Conservation (phyloP, 2,888 invertebrate genomes). For the Napeogenes sylphis region DNA sequence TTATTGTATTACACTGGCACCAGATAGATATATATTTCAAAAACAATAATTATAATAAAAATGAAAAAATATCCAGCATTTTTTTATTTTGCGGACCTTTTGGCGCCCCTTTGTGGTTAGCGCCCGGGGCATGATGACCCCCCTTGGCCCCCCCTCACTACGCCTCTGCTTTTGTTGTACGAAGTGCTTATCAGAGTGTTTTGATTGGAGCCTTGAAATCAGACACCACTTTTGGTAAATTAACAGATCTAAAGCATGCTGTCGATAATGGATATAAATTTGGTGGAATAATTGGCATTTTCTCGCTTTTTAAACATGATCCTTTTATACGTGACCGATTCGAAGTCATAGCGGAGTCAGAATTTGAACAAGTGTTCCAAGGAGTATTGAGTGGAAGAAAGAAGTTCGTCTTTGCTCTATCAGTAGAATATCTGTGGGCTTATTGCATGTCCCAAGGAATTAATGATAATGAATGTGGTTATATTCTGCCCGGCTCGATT, state of each 20-base stretch:
- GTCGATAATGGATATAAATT: slow-evolving; percentile 50
- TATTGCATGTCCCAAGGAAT: slow-evolving; percentile 50
- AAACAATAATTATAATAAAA: no score
- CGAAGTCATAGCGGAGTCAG: slow-evolving; percentile 47
- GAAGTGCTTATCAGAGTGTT: slow-evolving; percentile 62
- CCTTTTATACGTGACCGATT: slow-evolving; percentile 47
- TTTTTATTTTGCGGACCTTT: no score
- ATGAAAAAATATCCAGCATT: no score
- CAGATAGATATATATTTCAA: no score
- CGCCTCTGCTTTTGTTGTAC: slow-evolving; percentile 58
- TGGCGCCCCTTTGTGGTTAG: no score
- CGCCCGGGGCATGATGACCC: no score
- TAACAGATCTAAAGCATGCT: slow-evolving; percentile 49
- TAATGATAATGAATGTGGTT: slow-evolving; percentile 55
- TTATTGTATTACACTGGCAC: no score
- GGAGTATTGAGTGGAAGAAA: slow-evolving; percentile 48
- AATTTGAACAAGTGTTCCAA: slow-evolving; percentile 49
- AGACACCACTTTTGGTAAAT: slow-evolving; percentile 50
- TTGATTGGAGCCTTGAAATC: slow-evolving; percentile 60
- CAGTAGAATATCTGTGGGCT: slow-evolving; percentile 56
- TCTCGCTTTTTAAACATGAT: slow-evolving; percentile 57
- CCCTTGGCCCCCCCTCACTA: no score
- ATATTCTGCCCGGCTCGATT: slow-evolving; percentile 56
- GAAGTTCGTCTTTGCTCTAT: slow-evolving; percentile 55
- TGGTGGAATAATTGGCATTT: slow-evolving; percentile 54